Conservation (phyloP, 2,113 vertebrate species). For the Malurus alboscapulatus region DNA sequence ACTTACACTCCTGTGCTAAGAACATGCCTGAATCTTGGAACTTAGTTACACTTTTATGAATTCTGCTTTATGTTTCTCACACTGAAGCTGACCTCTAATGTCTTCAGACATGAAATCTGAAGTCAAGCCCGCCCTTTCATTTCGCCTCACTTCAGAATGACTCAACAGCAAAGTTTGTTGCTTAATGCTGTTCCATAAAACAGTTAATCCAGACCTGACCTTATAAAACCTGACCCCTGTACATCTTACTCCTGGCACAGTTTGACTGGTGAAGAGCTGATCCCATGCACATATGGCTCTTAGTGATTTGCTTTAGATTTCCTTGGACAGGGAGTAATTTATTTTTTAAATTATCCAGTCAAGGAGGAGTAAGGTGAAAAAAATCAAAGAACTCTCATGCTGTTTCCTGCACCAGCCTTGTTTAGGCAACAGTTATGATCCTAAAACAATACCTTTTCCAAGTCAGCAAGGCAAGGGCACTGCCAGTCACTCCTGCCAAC, state of each 20-base stretch:
- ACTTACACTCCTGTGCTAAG: background rate
- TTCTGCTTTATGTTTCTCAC: background rate
- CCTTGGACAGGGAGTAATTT: background rate
- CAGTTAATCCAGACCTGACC: conserved; percentile 40
- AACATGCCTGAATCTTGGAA: conserved; percentile 2
- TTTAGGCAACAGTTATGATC: background rate
- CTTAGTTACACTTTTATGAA: background rate
- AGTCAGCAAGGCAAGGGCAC: background rate
- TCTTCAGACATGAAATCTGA: background rate
- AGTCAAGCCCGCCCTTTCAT: background rate
- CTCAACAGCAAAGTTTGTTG: background rate
- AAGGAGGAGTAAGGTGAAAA: background rate
- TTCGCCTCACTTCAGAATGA: background rate
- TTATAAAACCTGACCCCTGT: background rate
- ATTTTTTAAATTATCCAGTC: background rate
- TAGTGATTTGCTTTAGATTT: background rate
- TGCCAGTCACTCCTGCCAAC: background rate
- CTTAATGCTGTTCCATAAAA: conserved; percentile 19
- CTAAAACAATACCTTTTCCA: background rate
- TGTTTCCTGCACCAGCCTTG: background rate
- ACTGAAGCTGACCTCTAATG: background rate
- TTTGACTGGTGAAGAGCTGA: background rate
- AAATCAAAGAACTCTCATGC: background rate
- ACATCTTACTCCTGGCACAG: background rate
- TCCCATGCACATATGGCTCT: background rate